Conservation (phyloP, 53 echinoderm and acorn worm species). For the Pentamera pediparva region DNA sequence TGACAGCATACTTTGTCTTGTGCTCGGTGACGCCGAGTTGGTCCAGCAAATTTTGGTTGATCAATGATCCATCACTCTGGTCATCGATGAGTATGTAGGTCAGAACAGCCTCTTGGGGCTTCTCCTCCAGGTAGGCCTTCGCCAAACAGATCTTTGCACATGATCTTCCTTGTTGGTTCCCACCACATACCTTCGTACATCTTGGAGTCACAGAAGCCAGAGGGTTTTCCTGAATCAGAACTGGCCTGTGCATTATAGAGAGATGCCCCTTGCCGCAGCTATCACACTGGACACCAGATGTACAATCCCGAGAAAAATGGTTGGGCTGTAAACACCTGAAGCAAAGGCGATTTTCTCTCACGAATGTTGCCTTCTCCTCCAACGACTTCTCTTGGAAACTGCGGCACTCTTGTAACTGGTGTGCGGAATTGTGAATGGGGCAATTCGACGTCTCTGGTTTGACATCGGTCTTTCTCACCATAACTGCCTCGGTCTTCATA, state of each 20-base stretch:
- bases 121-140: slow-evolving; percentile 39
- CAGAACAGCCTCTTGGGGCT: slow-evolving; percentile 27
- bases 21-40: background rate
- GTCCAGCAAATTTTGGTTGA: slow-evolving; percentile 25
- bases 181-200: slow-evolving; percentile 56
- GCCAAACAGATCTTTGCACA: slow-evolving; percentile 64
- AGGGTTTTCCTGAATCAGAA: slow-evolving; percentile 25
- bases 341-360: slow-evolving; percentile 41
- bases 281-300: slow-evolving; percentile 38
- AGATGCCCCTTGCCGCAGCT: slow-evolving; percentile 31
- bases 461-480: slow-evolving; percentile 38
- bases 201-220: slow-evolving; percentile 40
- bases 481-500: slow-evolving; percentile 12
- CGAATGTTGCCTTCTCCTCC: slow-evolving; percentile 36
- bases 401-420: slow-evolving; percentile 43
- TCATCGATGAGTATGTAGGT: slow-evolving; percentile 52
- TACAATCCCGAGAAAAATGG: slow-evolving; percentile 50
- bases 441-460: slow-evolving; percentile 24
- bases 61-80: slow-evolving; percentile 49
- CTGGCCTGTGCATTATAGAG: slow-evolving; percentile 32
- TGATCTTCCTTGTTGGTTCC: slow-evolving; percentile 42
- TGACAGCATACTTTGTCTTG: slow-evolving; percentile 35
- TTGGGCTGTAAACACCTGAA: slow-evolving; percentile 42
- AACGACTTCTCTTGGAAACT: slow-evolving; percentile 34
- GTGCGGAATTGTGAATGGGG: slow-evolving; percentile 50